A percentile compares a stretch with the other conserved stretches of the same genome.
Conservation (phyloP, 1,140 invertebrate species). For the Ruditapes philippinarum region DNA sequence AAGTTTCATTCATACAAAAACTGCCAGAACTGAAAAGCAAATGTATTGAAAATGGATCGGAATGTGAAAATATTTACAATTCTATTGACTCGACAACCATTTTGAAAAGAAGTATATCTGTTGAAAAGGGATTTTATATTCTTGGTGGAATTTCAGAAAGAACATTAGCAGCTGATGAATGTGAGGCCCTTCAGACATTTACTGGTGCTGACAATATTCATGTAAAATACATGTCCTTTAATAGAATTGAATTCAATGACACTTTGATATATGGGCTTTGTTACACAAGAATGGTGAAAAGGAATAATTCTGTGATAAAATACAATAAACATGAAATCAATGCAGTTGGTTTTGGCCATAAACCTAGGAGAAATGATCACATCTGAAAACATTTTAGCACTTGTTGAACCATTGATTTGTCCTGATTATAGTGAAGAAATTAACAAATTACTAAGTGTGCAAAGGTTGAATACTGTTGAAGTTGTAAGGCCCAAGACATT, state of each 20-base stretch:
- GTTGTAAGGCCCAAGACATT: too few relatives aligned
- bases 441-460: background rate
- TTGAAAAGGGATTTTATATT: slow-evolving; percentile 27
- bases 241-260: background rate
- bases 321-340: background rate
- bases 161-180: slow-evolving; percentile 15
- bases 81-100: slow-evolving; percentile 48
- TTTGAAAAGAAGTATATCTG: slow-evolving; percentile 28
- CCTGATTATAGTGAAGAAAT: background rate
- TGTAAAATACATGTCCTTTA: slow-evolving; percentile 5
- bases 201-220: background rate
- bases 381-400: too few relatives aligned
- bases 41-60: background rate
- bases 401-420: background rate
- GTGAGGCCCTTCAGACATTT: background rate
- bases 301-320: slow-evolving; percentile 30
- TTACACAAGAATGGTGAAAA: slow-evolving; percentile 49
- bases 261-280: slow-evolving; percentile 32
- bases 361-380: too few relatives aligned
- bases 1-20: slow-evolving; percentile 61
- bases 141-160: slow-evolving; percentile 31
- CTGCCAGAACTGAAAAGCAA: slow-evolving; percentile 63
- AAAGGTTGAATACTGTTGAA: background rate
- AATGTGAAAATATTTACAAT: background rate
- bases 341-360: background rate